phyloP scores from a whole-genome alignment of 1,140 invertebrate species.

The Apolygus lucorum region DNA sequence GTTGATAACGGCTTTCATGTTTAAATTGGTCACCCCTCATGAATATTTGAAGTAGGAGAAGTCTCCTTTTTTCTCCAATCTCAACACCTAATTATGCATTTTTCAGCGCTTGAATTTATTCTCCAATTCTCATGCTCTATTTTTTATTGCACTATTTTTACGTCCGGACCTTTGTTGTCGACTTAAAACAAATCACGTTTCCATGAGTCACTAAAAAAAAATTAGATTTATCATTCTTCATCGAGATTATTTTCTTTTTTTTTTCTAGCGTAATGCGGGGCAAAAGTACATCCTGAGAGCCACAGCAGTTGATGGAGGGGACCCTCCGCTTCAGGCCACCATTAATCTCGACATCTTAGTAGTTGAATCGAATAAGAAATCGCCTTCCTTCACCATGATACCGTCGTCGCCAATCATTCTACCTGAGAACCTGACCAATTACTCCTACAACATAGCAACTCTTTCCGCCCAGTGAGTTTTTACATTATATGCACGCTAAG shows the following conservation, averaged over 20 bases:
- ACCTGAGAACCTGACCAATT: conserved; percentile 63
- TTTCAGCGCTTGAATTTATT: too few relatives aligned
- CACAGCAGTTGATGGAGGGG: conserved; percentile 65
- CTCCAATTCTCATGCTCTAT: too few relatives aligned
- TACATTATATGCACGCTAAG: neutral
- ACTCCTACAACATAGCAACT: conserved; percentile 53
- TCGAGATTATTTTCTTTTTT: conserved; percentile 16
- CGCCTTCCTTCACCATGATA: conserved; percentile 57
- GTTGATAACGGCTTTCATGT: too few relatives aligned
- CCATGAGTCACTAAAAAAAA: too few relatives aligned
- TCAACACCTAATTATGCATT: too few relatives aligned
- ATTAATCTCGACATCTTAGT: conserved; percentile 73
- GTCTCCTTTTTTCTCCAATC: too few relatives aligned
- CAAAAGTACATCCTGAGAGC: conserved; percentile 64
- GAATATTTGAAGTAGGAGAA: too few relatives aligned
- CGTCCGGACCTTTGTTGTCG: too few relatives aligned
- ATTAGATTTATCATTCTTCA: too few relatives aligned
- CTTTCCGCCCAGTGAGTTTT: conserved; percentile 54
- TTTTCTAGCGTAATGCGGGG: conserved; percentile 51
- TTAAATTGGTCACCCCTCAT: too few relatives aligned
- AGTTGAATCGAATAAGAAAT: conserved; percentile 78
- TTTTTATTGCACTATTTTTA: too few relatives aligned
- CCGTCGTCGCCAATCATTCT: conserved; percentile 52
- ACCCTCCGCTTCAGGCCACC: conserved; percentile 48
- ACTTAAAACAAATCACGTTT: too few relatives aligned